Evolutionary conservation across 2,888 invertebrate species (phyloP).

Genomic region (Trichopoda pennipes): DNA sequence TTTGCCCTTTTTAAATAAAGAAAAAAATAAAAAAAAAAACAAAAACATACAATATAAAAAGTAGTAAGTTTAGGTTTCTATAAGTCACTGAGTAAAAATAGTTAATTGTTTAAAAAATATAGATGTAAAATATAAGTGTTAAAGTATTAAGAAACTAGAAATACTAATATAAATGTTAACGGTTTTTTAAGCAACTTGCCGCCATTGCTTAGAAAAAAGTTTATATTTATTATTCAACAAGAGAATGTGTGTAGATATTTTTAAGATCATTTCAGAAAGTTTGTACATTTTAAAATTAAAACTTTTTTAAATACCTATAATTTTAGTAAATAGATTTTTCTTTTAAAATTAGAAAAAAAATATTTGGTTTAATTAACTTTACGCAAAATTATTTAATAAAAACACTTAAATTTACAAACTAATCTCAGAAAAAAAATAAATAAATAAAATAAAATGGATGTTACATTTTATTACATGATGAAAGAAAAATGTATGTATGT

Average conservation of each 20-base stretch:
- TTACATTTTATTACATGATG: slow-evolving; percentile 40
- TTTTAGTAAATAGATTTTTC: slow-evolving; percentile 58
- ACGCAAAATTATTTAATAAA: slow-evolving; percentile 52
- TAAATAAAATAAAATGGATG: slow-evolving; percentile 23
- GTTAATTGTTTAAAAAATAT: slow-evolving; percentile 36
- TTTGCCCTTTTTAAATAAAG: slow-evolving; percentile 47
- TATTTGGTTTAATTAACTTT: slow-evolving; percentile 64
- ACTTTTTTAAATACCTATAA: slow-evolving; percentile 38
- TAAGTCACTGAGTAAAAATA: slow-evolving; percentile 54
- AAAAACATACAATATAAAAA: slow-evolving; percentile 8
- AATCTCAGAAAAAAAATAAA: slow-evolving; percentile 41
- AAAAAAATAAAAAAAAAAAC: slow-evolving; percentile 18
- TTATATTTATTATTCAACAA: slow-evolving; percentile 24
- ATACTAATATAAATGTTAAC: slow-evolving; percentile 20
- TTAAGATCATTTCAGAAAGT: slow-evolving; percentile 55
- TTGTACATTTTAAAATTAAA: slow-evolving; percentile 28
- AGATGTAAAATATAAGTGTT: slow-evolving; percentile 52
- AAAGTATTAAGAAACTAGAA: slow-evolving; percentile 42
- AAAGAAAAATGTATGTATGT: slow-evolving; percentile 48
- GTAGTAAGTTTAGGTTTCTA: slow-evolving; percentile 45
- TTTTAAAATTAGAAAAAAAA: slow-evolving; percentile 64
- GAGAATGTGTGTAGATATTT: slow-evolving; percentile 59
- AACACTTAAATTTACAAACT: slow-evolving; percentile 22
- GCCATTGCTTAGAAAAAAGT: slow-evolving; percentile 60
- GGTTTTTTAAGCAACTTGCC: slow-evolving; percentile 61